Conservation (phyloP, 2,113 vertebrate species). For the Microtus montanus region DNA sequence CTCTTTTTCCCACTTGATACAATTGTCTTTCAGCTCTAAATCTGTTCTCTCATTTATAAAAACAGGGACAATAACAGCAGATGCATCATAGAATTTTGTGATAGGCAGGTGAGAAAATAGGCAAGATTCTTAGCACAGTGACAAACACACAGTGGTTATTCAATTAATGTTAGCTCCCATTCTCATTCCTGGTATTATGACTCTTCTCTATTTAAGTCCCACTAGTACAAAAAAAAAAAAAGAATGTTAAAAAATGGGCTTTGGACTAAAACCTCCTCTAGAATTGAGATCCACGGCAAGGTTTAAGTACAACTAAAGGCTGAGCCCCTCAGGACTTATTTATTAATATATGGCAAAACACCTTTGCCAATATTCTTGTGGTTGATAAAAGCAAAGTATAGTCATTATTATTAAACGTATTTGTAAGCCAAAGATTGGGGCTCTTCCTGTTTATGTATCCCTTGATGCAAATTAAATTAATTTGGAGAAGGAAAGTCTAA, state of each 20-base stretch:
- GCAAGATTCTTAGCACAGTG: slow-evolving; percentile 39
- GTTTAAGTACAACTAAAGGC: neutral
- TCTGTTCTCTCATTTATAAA: slow-evolving; percentile 28
- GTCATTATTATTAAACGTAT: slow-evolving; percentile 26
- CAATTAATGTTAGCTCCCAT: neutral
- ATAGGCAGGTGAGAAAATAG: slow-evolving; percentile 31
- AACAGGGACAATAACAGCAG: neutral
- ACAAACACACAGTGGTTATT: neutral
- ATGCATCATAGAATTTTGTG: neutral
- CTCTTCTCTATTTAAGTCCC: neutral
- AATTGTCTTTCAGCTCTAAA: slow-evolving; percentile 11
- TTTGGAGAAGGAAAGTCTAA: slow-evolving; percentile 60
- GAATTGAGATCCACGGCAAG: neutral
- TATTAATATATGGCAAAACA: slow-evolving; percentile 20
- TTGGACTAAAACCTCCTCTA: slow-evolving; percentile 29
- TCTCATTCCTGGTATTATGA: neutral
- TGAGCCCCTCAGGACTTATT: neutral
- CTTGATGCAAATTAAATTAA: slow-evolving; percentile 59
- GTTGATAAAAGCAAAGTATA: slow-evolving; percentile 32
- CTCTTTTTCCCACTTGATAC: neutral
- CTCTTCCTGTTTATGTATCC: slow-evolving; percentile 20
- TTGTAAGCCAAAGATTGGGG: slow-evolving; percentile 15
- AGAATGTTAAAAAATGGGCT: neutral
- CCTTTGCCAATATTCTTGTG: slow-evolving; percentile 50
- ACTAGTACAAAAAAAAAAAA: slow-evolving; percentile 12